These are phyloP conservation scores for Oryzias sinensis DNA, from an alignment of 2,797 vertebrate genomes.

Conservation along the genomic window DNA sequence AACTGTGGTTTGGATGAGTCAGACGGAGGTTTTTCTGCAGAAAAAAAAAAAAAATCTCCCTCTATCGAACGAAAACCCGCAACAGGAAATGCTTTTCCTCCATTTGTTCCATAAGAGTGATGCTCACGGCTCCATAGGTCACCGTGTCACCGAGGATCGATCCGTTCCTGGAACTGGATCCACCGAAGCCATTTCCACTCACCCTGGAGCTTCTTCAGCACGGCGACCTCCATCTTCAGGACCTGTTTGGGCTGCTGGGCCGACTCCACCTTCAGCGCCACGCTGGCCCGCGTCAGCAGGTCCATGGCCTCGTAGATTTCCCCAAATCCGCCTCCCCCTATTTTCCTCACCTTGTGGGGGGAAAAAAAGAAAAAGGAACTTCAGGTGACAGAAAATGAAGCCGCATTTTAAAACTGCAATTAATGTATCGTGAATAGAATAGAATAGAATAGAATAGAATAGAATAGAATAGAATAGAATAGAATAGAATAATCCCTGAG, in stretches of 20 bases:
- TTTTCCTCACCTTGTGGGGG: constrained; percentile 87
- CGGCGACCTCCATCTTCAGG: constrained; percentile 98
- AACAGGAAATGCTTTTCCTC: constrained; percentile 5
- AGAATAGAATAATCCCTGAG: too few species aligned
- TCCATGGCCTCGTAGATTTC: constrained; percentile 99
- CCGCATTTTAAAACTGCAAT: too few species aligned
- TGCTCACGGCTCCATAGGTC: constrained; percentile 28
- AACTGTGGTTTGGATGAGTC: constrained; percentile 34
- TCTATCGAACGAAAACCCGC: background rate
- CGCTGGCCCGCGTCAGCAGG: constrained; percentile 89
- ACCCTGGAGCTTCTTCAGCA: constrained; percentile 98
- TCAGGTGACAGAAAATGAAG: background rate
- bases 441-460: too few species aligned
- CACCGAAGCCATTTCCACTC: constrained; percentile 57
- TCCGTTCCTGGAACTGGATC: constrained; percentile 40
- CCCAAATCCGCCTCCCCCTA: constrained; percentile 96
- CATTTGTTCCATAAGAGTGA: constrained; percentile 1
- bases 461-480: too few species aligned
- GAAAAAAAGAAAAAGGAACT: background rate
- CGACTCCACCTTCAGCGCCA: constrained; percentile 97
- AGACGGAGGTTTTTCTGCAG: constrained; percentile 20
- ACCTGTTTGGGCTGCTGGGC: constrained; percentile 99
- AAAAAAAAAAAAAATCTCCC: constrained; percentile 8
- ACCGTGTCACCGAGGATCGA: constrained; percentile 7
- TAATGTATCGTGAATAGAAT: too few species aligned